A percentile compares a stretch with the other conserved stretches of the same genome.
Evolutionary conservation across 2,888 invertebrate species (phyloP).

Genomic region (Drosophila pseudotalamancana): DNA sequence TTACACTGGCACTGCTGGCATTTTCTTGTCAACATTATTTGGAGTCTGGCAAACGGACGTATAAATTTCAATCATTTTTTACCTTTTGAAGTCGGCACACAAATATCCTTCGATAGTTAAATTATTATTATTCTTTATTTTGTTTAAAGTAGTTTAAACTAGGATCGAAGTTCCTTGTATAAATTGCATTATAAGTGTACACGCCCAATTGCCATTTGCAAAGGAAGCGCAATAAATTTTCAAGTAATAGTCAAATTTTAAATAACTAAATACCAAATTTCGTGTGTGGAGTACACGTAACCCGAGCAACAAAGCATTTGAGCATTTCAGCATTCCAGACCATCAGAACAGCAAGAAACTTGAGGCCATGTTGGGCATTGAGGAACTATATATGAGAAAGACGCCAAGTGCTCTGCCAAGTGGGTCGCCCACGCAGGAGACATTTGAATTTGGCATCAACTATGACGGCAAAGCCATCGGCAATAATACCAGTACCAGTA

Average conservation of each 20-base stretch:
- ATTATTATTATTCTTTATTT: conserved; percentile 50
- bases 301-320: conserved; percentile 6
- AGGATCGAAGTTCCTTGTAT: conserved; percentile 42
- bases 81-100: conserved; percentile 76
- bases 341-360: conserved; percentile 12
- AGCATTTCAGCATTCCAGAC: conserved; percentile 19
- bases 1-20: conserved; percentile 10
- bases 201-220: conserved; percentile 37
- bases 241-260: conserved; percentile 60
- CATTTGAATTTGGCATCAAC: conserved; percentile 64
- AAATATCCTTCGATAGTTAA: conserved; percentile 53
- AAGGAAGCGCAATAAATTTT: conserved; percentile 60
- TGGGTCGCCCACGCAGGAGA: conserved; percentile 62
- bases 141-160: conserved; percentile 50
- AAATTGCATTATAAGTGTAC: conserved; percentile 51
- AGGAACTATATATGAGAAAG: conserved; percentile 60
- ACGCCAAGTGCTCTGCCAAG: conserved; percentile 53
- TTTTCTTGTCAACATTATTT: conserved; percentile 43
- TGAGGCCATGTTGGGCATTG: conserved; percentile 55
- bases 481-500: conserved; percentile 16
- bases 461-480: conserved; percentile 37
- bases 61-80: conserved; percentile 64
- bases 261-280: conserved; percentile 38
- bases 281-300: conserved; percentile 15
- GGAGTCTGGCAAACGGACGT: conserved; percentile 28